Base-by-base conservation (phyloP, 2,797 vertebrate genomes). In the Malurus leucopterus region DNA sequence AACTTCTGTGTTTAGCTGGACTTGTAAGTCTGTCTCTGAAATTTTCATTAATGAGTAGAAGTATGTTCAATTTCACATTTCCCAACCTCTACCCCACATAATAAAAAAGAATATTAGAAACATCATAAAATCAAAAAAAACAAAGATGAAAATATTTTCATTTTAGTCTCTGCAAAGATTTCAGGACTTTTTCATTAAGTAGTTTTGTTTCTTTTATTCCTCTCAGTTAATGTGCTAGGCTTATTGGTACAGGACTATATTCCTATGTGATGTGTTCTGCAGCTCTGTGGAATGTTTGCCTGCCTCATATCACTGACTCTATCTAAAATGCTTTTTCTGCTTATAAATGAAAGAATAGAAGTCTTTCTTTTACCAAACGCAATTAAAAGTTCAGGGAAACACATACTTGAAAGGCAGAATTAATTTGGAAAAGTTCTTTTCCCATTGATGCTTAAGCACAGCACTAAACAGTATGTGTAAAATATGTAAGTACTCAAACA, bases 41-140 rank as follows among this genome's bases (percentile, higher is more conserved):
- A 12, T 71, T 62, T 43, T 61, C 36, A 55, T 53, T 27, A 57
- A 29, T 41, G n/a, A 17, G 13, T 38, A 32, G 8, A 47, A 62
- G 1, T 36, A 21, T 8, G 3, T 69, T 61, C 3, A 17, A 3
- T 43, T 70, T 78, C 29, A 24, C 2, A 2, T 51, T 90, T 19
- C 3, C 47, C 23, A 40, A 44, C 4, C 10, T 61, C 43, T 74
- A 34, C 2, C 4, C 6, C 6, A 20, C 1, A 4, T 18, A 11
- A 49, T 34, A 51, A 51, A 53, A n/a, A 69, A 13, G 3, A 3
- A 2, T 11, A 2, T 8, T 22, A 4, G 0, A 32, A 54, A 24
- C 0, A 20, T 18, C 6, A 27, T 16, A n/a, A 55, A 70, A 80
- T 29, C 3, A 36, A 58, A 24, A 30, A 24, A 43, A 9, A 4